Conservation (phyloP, 2,113 vertebrate genomes). For the Calyptommatus sinebrachiatus region DNA sequence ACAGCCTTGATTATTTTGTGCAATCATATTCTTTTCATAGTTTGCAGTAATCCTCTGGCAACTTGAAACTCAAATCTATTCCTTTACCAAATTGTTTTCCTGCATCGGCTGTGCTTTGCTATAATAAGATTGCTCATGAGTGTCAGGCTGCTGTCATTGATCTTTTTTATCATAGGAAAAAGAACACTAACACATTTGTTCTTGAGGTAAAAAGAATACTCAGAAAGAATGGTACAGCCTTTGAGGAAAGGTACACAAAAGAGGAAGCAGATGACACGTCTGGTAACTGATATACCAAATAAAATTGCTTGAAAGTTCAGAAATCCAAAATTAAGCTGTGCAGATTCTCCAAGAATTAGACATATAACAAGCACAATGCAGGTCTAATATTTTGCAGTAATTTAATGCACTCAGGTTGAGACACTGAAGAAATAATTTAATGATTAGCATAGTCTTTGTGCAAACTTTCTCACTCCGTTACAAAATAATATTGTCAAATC, state of each 20-base stretch:
- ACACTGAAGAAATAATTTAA: neutral
- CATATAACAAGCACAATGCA: neutral
- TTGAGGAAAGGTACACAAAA: constrained; percentile 20
- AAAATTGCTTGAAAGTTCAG: constrained; percentile 7
- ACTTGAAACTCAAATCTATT: constrained; percentile 46
- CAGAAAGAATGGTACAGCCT: constrained; percentile 23
- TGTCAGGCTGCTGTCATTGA: constrained; percentile 50
- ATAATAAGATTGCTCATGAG: constrained; percentile 48
- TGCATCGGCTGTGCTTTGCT: constrained; percentile 35
- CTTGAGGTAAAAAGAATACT: constrained; percentile 25
- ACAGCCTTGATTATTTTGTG: constrained; percentile 47
- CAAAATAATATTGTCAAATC: too few relatives aligned
- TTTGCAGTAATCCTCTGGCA: constrained; percentile 32
- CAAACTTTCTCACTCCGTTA: too few relatives aligned
- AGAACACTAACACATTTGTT: constrained; percentile 35
- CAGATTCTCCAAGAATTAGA: constrained; percentile 2
- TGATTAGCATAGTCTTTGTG: neutral
- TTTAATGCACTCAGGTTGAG: neutral
- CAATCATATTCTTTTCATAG: constrained; percentile 24
- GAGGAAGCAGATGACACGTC: constrained; percentile 24
- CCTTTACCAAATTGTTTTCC: constrained; percentile 40
- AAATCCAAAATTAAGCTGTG: constrained; percentile 28
- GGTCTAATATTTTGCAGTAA: neutral
- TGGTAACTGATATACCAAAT: constrained; percentile 12
- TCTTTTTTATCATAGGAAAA: constrained; percentile 44